Evolutionary conservation across 2,888 invertebrate genomes (phyloP), one percentile per base, ranked within the genome.

Genomic region (Meliscaeva auricollis): DNA sequence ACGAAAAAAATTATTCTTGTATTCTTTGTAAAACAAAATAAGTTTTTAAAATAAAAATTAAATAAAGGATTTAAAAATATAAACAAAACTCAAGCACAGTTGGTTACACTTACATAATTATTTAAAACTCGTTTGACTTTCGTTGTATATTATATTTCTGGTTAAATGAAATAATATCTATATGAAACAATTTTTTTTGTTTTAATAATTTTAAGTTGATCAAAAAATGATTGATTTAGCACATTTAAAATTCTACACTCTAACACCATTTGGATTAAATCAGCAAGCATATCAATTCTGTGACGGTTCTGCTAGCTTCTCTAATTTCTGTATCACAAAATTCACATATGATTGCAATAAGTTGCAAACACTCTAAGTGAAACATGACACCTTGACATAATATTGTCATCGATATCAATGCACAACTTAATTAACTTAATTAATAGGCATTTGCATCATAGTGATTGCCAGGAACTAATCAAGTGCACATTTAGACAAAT

Each of bases 231-330:
- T n/a, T n/a, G 26, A 26, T 26, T 26, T 26, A 26, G 26, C 26
- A 26, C 4, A 26, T 26, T 26, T 26, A 11, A 1, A 1, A 38
- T 52, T 30, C 4, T 15, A 1, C 54, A 15, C 30, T 15, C 30
- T 8, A 1, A 15, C 9, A 15, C 15, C 4, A 54, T 15, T n/a
- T 30, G 30, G n/a, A n/a, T n/a, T n/a, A n/a, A 54, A 30, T 35
- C 56, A 35, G 5, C 15, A 15, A 35, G 20, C 32, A 60, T 41
- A 60, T 60, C 41, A 60, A 15, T 1, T 26, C 22, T 22, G 9
- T 60, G 41, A 60, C 22, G 26, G 26, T 60, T 60, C 41, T 60
- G n/a, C n/a, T 41, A 60, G 22, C n/a, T 60, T 13, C 41, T 41
- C 60, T 0, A 22, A 60, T 60, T 41, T 60, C 58, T 58, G 2